Evolutionary conservation across 1,140 invertebrate genomes (phyloP).

Genomic region (Mamestra configurata): DNA sequence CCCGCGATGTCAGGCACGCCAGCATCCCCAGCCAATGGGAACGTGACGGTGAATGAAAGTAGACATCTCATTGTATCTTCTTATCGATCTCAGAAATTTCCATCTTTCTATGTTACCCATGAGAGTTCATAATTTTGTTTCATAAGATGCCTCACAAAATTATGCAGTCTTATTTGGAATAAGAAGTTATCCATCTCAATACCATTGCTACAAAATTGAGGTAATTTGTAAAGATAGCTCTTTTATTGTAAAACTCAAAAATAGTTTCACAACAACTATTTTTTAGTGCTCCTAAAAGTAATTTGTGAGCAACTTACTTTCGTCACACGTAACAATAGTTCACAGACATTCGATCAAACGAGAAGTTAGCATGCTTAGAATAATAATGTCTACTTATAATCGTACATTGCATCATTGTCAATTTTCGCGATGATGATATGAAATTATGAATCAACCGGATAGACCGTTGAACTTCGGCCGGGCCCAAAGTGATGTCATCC

Average conservation of each 20-base stretch:
- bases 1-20: not conserved
- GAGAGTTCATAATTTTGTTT: too few species aligned
- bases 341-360: constrained; percentile 3
- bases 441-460: constrained; percentile 17
- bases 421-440: constrained; percentile 9
- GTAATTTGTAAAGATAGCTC: too few species aligned
- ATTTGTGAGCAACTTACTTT: constrained; percentile 13
- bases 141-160: too few species aligned
- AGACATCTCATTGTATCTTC: not conserved
- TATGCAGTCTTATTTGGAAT: too few species aligned
- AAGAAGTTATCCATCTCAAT: too few species aligned
- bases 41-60: not conserved
- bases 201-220: not conserved
- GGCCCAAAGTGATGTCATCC: constrained; percentile 41
- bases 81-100: not conserved
- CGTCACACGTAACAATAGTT: not conserved
- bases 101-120: not conserved
- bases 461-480: constrained; percentile 32
- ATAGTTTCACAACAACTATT: not conserved
- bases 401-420: constrained; percentile 12
- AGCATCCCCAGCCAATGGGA: not conserved
- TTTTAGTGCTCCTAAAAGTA: not conserved
- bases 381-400: constrained; percentile 18
- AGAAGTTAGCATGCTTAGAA: constrained; percentile 10
- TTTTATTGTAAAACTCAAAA: too few species aligned